phyloP scores from a whole-genome alignment of 2,888 invertebrate genomes.

The Mesorhabditis sp. region DNA sequence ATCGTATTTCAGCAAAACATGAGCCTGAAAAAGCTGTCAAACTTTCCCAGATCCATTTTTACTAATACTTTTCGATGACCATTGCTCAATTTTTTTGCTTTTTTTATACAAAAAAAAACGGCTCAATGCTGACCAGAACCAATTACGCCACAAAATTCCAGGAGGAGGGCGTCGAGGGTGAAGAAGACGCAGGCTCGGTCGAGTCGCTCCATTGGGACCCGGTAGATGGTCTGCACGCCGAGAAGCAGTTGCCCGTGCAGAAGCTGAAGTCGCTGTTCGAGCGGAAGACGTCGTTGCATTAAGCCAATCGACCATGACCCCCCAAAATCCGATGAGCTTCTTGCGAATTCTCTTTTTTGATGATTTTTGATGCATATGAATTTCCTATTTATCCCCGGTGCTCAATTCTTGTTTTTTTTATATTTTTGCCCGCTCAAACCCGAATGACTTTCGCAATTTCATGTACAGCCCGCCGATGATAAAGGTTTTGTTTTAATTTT shows the following conservation, averaged over 20 bases:
- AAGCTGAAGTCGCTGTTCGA: conserved; percentile 54
- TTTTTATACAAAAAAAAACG: neutral
- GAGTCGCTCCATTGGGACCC: conserved; percentile 55
- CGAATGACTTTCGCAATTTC: no score
- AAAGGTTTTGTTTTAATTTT: no score
- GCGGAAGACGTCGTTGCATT: neutral
- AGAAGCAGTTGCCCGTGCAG: conserved; percentile 54
- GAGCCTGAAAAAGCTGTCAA: no score
- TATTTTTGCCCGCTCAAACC: no score
- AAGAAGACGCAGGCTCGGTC: conserved; percentile 32
- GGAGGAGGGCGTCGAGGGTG: conserved; percentile 24
- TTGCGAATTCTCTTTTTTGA: no score
- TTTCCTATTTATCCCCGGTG: no score
- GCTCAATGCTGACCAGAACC: neutral
- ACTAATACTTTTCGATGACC: neutral
- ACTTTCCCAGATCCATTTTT: neutral
- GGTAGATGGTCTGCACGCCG: conserved; percentile 56
- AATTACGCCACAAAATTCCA: conserved; percentile 9
- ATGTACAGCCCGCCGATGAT: no score
- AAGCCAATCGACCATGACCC: neutral
- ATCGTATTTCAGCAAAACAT: no score
- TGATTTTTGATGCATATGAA: no score
- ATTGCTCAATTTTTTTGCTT: neutral
- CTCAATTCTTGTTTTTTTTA: no score
- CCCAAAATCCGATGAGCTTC: no score